Conservation (phyloP, 2,113 vertebrate genomes). For the Halcyon senegalensis region DNA sequence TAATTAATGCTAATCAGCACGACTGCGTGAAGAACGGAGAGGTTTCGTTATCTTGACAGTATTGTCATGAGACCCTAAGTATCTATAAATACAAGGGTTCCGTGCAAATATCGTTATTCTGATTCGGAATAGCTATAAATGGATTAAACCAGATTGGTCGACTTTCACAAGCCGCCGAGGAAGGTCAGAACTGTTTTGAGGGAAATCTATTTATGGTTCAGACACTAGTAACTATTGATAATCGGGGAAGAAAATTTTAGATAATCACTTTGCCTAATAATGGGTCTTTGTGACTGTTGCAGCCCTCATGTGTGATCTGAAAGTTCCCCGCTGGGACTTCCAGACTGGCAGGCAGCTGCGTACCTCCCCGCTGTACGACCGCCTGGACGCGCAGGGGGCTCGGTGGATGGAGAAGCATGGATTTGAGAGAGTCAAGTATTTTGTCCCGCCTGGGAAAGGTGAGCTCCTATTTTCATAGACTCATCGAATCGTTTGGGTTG, state of each 20-base stretch:
- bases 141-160: neutral
- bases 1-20: neutral
- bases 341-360: constrained; percentile 95
- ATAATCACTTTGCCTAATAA: neutral
- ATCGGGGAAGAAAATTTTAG: neutral
- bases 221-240: neutral
- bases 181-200: neutral
- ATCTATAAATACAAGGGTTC: neutral
- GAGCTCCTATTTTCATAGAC: neutral
- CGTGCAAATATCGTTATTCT: neutral
- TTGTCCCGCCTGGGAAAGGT: constrained; percentile 93
- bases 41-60: neutral
- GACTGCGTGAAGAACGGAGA: neutral
- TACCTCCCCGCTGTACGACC: constrained; percentile 94
- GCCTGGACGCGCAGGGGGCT: constrained; percentile 93
- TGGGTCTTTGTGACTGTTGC: neutral
- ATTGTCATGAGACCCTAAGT: neutral
- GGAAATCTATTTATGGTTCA: neutral
- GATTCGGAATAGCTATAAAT: neutral
- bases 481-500: neutral
- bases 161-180: neutral
- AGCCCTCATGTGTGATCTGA: constrained; percentile 93
- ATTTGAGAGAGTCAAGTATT: constrained; percentile 96
- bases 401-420: constrained; percentile 99
- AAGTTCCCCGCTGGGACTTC: constrained; percentile 98